phyloP scores from a whole-genome alignment of 1,140 invertebrate species.

The Eumaeus atala region DNA sequence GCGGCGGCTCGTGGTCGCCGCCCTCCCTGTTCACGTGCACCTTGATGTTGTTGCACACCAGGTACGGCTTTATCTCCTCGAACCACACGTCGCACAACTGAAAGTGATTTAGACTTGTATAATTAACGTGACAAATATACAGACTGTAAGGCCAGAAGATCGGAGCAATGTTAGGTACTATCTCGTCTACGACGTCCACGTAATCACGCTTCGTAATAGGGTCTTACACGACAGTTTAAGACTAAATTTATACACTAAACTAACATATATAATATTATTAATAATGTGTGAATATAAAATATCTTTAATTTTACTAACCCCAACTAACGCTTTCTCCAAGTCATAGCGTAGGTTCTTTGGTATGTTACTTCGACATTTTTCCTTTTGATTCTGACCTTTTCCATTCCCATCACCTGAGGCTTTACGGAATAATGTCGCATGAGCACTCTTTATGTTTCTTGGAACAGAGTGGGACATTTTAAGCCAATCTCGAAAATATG shows the following conservation, averaged over 20 bases:
- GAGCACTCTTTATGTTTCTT: not conserved
- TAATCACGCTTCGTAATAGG: no score
- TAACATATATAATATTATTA: no score
- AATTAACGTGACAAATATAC: no score
- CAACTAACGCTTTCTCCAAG: conserved; percentile 57
- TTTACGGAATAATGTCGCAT: no score
- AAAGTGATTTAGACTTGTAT: conserved; percentile 19
- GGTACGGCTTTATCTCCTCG: conserved; percentile 59
- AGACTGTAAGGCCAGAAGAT: no score
- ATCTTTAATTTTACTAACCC: conserved; percentile 32
- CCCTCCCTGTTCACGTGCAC: conserved; percentile 46
- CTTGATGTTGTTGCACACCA: conserved; percentile 61
- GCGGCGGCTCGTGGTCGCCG: conserved; percentile 13
- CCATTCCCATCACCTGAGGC: conserved; percentile 26
- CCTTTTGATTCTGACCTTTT: conserved; percentile 22
- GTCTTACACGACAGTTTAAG: no score
- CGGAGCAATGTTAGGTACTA: not conserved
- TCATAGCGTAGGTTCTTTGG: conserved; percentile 52
- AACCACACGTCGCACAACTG: conserved; percentile 68
- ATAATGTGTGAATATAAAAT: conserved; percentile 16
- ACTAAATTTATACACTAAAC: no score
- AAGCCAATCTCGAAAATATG: no score
- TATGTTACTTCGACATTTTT: conserved; percentile 40
- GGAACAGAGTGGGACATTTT: not conserved
- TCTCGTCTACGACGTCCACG: no score